These are phyloP conservation scores for Macrosoma leucophasiata DNA, from an alignment of 2,888 invertebrate genomes.

Conservation along the genomic window DNA sequence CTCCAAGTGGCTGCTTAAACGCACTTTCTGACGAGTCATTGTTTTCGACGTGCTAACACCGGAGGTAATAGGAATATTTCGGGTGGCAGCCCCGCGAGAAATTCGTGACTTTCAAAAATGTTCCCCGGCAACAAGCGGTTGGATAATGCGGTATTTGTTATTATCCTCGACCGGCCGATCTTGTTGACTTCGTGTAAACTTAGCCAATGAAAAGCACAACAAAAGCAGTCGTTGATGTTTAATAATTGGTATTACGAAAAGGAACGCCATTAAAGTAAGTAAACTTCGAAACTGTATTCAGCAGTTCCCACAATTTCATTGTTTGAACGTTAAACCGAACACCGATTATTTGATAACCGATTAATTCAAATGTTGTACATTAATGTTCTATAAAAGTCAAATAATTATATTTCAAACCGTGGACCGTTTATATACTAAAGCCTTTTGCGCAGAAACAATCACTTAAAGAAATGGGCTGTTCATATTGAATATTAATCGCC, in stretches of 20 bases:
- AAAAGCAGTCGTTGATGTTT: too few species aligned
- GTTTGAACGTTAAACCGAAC: too few species aligned
- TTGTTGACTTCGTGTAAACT: too few species aligned
- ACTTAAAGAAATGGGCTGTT: conserved; percentile 70
- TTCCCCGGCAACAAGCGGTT: too few species aligned
- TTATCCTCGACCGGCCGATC: conserved; percentile 31
- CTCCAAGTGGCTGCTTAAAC: conserved; percentile 69
- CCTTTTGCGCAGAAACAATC: conserved; percentile 64
- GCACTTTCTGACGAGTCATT: conserved; percentile 64
- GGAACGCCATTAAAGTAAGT: too few species aligned
- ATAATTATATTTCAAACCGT: conserved; percentile 48
- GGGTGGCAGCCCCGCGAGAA: conserved; percentile 47
- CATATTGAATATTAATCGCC: conserved; percentile 73
- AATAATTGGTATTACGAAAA: too few species aligned
- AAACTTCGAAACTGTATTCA: too few species aligned
- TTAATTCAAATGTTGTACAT: conserved; percentile 37
- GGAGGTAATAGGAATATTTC: conserved; percentile 61
- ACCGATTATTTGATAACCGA: too few species aligned
- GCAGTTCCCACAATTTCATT: too few species aligned
- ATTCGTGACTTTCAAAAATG: conserved; percentile 61
- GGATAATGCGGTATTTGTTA: too few species aligned
- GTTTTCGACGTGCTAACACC: conserved; percentile 56
- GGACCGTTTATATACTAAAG: conserved; percentile 43
- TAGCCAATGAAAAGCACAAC: too few species aligned
- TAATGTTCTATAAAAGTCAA: conserved; percentile 50